phyloP scores from a whole-genome alignment of 2,113 vertebrate species.

The Ibidorhyncha struthersii region DNA sequence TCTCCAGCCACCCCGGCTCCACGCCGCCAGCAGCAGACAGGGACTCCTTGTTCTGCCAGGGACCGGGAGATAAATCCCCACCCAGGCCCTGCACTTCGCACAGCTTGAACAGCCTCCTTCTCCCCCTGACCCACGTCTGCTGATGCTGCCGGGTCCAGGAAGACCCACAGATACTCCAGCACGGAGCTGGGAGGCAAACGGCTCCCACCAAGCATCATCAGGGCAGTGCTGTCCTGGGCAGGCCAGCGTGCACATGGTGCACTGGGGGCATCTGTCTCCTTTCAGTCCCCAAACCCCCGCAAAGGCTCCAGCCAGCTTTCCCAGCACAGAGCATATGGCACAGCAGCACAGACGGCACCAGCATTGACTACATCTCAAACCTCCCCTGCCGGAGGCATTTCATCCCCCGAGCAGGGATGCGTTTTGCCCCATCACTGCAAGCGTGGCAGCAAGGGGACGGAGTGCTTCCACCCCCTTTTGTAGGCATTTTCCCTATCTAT shows the following conservation, averaged over 20 bases:
- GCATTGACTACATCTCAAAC: background rate
- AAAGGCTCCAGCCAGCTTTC: background rate
- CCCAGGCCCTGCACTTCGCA: background rate
- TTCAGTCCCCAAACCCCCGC: background rate
- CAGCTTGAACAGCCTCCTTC: background rate
- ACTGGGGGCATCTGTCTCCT: background rate
- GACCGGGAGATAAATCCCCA: background rate
- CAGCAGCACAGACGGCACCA: background rate
- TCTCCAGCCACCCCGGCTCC: fast-evolving
- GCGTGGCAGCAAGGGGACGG: fast-evolving
- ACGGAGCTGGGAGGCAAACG: fast-evolving
- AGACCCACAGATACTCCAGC: fast-evolving
- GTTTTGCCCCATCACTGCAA: background rate
- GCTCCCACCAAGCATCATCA: background rate
- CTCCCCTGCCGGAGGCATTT: fast-evolving
- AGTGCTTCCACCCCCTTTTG: fast-evolving
- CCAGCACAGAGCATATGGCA: background rate
- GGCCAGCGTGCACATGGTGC: fast-evolving
- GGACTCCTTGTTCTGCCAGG: background rate
- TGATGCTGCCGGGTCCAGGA: fast-evolving
- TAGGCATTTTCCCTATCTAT: background rate
- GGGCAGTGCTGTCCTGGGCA: fast-evolving
- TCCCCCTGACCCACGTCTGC: fast-evolving
- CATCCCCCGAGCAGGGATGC: background rate
- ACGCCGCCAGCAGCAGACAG: background rate